These are phyloP conservation scores for Agrotis segetum DNA, from an alignment of 2,888 invertebrate genomes.

Conservation along the genomic window DNA sequence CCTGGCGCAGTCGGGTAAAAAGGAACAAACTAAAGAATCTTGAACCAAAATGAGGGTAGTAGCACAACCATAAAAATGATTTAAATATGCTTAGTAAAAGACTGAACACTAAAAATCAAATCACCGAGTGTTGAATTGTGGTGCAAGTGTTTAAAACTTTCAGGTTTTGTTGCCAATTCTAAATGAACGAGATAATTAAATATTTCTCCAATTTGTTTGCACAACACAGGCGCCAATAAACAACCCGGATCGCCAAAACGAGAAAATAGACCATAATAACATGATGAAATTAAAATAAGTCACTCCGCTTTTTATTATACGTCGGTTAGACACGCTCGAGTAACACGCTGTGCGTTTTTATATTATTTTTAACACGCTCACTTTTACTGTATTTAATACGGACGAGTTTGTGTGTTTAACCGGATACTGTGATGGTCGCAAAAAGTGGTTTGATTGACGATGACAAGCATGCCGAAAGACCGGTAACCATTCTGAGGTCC, in stretches of 20 bases:
- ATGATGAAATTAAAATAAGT: conserved; percentile 38
- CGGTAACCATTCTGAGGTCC: conserved; percentile 24
- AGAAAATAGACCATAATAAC: conserved; percentile 29
- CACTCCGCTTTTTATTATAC: conserved; percentile 60
- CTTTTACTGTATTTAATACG: conserved; percentile 45
- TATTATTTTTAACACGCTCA: conserved; percentile 48
- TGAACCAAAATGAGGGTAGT: too few relatives aligned
- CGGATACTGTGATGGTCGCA: conserved; percentile 36
- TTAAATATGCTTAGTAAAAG: too few relatives aligned
- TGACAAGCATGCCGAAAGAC: conserved; percentile 33
- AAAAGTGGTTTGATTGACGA: conserved; percentile 51
- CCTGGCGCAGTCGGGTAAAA: too few relatives aligned
- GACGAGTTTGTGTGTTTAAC: conserved; percentile 47
- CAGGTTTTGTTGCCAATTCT: neutral
- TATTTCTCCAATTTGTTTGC: conserved; percentile 22
- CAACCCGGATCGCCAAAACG: conserved; percentile 28
- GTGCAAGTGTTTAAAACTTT: neutral
- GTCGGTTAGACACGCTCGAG: conserved; percentile 54
- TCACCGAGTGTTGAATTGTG: too few relatives aligned
- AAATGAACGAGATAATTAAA: neutral
- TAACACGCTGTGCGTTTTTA: conserved; percentile 45
- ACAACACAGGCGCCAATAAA: conserved; percentile 29
- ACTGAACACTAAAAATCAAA: too few relatives aligned
- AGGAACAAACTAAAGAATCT: too few relatives aligned
- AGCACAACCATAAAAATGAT: too few relatives aligned